Evolutionary conservation across 2,113 vertebrate genomes (phyloP), one percentile per base, ranked within the genome.

Genomic region (Crotalus horridus): DNA sequence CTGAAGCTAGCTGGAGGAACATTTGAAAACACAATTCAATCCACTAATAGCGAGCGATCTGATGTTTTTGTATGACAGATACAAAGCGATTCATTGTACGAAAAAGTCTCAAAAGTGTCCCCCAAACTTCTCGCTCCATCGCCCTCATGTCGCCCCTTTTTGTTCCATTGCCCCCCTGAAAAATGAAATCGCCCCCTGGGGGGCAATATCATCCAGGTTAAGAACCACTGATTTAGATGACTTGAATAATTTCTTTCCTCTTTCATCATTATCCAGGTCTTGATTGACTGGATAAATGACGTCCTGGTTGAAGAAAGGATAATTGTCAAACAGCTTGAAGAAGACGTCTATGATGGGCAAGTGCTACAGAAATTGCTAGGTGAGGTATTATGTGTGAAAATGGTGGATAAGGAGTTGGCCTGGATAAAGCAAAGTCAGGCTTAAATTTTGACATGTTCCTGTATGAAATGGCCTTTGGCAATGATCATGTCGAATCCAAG

Each of bases 311-410:
- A 99, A 93, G 99, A 99, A 54, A 97, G 99, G 93, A 99, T 99
- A 97, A 99, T 99, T 2, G 99, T 99, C 94, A 99, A 99, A 93
- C 98, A 99, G 92, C 97, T 99, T 92, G 99, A 99, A 94, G 99
- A 99, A 93, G 99, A 99, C 91, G 98, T 99, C 12, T 99, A 99
- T 0, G 99, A 99, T 10, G 99, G 99, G 48, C 99, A 99, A 95
- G 99, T 99, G 96, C 97, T 99, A 15, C 99, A 99, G 96, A 99
- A 99, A 96, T 97, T 99, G 55, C 97, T 99, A 92, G 99, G 99
- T 99, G 96, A 99, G 98, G 93, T 39, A 1, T 54, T 4, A 4
- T 4, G 24, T 53, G 46, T 43, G 20, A 17, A 69, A 1, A 2
- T 2, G 17, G 51, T 1, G 3, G 3, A 20, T 43, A 6, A 53